Base-by-base conservation (phyloP, 1,140 invertebrate species). In the Trinorchestia longiramus region DNA sequence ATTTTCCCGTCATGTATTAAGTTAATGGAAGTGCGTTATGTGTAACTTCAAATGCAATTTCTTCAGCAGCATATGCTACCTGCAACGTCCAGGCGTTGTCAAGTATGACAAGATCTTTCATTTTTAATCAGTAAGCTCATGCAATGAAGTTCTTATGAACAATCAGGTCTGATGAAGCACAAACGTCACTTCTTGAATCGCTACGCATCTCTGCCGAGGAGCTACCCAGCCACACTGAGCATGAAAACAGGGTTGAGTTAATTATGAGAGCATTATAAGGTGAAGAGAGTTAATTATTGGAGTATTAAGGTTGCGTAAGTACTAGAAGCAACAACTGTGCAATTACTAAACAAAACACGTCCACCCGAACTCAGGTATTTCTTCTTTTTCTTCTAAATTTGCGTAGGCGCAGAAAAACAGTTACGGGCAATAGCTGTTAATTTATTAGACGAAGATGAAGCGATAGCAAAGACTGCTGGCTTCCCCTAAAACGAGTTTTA, bases 371-470 rank as follows among this genome's bases (percentile, higher is more conserved):
- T 43, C 92, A 43, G 92, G 40, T 94, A 44, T 94, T 94, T 47
- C 36, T 43, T 45, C 43, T 23, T 47, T 3, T 77, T 77, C n/a
- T n/a, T n/a, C n/a, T n/a, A n/a, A 94, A 94, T 94, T 94, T 47
- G 92, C 92, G 43, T 94, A 94, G 44, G 43, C 44, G 11, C 36
- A 94, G 43, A 43, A 94, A 45, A 94, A 94, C 92, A 94, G 43
- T 45, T 43, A 94, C 47, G 92, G 92, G 43, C 92, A 94, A 94
- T 94, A 45, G 92, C 43, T 11, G 44, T n/a, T 40, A 94, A 94
- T 94, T 94, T 94, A 94, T 94, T 94, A 43, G 40, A 47, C 40
- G 40, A 45, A 94, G 92, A 94, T 94, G 92, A 94, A n/a, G 44
- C 92, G 92, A 94, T 94, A 94, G n/a, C 43, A 44, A 90, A 42